Conservation (phyloP, 2,797 vertebrate genomes). For the Leuciscus waleckii region DNA sequence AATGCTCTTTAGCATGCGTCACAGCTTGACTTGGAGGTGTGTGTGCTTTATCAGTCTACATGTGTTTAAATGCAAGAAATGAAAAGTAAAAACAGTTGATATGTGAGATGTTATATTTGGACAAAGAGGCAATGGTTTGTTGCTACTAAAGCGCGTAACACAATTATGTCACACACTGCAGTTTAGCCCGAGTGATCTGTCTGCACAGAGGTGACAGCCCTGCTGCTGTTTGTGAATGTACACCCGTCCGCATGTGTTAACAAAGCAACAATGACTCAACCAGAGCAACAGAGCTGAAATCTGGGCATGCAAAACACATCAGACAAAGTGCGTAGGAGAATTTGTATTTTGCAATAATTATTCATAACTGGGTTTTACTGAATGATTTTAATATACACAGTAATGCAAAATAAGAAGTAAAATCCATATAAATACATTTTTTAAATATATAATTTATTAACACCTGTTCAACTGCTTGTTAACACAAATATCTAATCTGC, state of each 20-base stretch:
- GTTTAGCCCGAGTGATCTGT: conserved; percentile 23
- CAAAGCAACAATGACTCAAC: conserved; percentile 36
- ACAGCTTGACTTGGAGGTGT: not conserved
- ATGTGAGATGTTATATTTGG: conserved; percentile 8
- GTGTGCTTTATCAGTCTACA: not conserved
- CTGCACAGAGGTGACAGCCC: conserved; percentile 26
- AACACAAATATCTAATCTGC: too few relatives aligned
- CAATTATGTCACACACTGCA: conserved; percentile 24
- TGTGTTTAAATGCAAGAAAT: not conserved
- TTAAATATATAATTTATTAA: not conserved
- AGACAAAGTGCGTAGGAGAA: not conserved
- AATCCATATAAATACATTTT: not conserved
- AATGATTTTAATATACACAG: not conserved
- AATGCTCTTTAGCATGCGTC: conserved; percentile 16
- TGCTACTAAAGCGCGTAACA: conserved; percentile 23
- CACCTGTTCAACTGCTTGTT: not conserved
- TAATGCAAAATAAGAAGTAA: not conserved
- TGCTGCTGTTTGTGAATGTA: not conserved
- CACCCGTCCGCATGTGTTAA: not conserved
- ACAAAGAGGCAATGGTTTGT: conserved; percentile 6
- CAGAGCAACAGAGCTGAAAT: conserved; percentile 37
- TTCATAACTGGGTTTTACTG: not conserved
- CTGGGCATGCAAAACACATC: conserved; percentile 19
- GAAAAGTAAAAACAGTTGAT: not conserved
- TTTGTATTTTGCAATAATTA: not conserved